Base-by-base conservation (phyloP, 2,113 vertebrate genomes). In the Chloroceryle aenea region DNA sequence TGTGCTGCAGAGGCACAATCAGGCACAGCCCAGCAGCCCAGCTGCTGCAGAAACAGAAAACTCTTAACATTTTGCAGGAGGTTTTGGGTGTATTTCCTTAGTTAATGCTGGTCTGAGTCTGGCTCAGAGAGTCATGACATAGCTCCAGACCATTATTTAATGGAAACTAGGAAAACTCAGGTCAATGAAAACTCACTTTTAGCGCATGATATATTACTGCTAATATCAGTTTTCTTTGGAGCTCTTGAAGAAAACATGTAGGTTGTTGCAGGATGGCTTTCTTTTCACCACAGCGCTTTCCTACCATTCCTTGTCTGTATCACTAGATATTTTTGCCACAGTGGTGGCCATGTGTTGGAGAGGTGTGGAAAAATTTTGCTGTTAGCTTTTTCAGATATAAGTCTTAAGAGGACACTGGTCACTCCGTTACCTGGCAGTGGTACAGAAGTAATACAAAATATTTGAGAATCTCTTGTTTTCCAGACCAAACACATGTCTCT, bases 391-490 rank as follows among this genome's bases (percentile, higher is more conserved):
- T 40, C 19, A 63, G 32, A 12, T 71, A 3, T 53, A 58, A 71
- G 17, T 42, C 72, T 66, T 72, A 23, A 66, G 73, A 80, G 87
- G 56, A 7, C 42, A 43, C 25, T 0, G 1, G 55, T 58, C 58
- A 36, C 66, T 89, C 25, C 26, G 9, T 78, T 94, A 78, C 27
- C 48, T 89, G n/a, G 14, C 55, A 62, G 17, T 14, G 67, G 10
- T 43, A 36, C 48, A 83, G 18, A 66, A 71, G 30, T 23, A 48
- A 38, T 45, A 55, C 16, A 74, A 25, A 71, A 64, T 20, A 8
- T 45, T 75, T 68, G 68, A 89, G 72, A 80, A 53, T 52, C 23
- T 88, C 34, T 61, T 85, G 12, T 77, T 80, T 93, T 88, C 42
- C 55, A 92, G 72, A 72, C 26, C 20, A 38, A 36, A 78, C 14